Percentiles rank a stretch among this genome's conserved stretches.
Conservation (phyloP, 2,797 vertebrate species). For the Epinephelus malabaricus region DNA sequence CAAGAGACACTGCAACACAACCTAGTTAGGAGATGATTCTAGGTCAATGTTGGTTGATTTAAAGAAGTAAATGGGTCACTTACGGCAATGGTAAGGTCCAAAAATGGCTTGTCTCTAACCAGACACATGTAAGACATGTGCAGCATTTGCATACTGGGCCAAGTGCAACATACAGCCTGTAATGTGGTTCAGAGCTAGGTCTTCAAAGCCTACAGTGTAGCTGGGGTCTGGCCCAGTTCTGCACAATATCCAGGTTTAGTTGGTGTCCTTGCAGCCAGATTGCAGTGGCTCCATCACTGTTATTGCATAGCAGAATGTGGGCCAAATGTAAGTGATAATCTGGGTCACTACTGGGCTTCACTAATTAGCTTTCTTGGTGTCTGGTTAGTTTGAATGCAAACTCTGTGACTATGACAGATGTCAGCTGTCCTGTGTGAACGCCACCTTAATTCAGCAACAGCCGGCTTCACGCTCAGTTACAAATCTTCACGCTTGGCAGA, state of each 20-base stretch:
- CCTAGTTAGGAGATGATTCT: constrained; percentile 32
- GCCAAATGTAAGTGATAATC: constrained; percentile 26
- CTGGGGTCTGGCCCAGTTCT: constrained; percentile 13
- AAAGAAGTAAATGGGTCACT: constrained; percentile 34
- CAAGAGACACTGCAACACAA: constrained; percentile 9
- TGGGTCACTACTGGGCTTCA: constrained; percentile 27
- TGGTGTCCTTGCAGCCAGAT: constrained; percentile 16
- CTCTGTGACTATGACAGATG: constrained; percentile 47
- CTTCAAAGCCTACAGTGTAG: not conserved
- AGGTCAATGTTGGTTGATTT: constrained; percentile 29
- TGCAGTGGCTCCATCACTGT: not conserved
- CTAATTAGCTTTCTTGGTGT: constrained; percentile 26
- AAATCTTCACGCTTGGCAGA: constrained; percentile 44
- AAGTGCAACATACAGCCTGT: not conserved
- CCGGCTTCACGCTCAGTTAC: constrained; percentile 44
- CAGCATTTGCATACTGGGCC: constrained; percentile 4
- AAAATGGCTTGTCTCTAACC: not conserved
- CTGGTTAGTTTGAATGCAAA: constrained; percentile 28
- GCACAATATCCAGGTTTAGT: not conserved
- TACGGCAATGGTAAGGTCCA: not conserved
- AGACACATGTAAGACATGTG: not conserved
- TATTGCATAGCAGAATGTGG: not conserved
- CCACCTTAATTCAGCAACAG: constrained; percentile 48
- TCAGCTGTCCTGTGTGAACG: constrained; percentile 45
- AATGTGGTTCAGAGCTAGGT: constrained; percentile 9